Conservation (phyloP, 2,113 vertebrate species). For the Phylloscopus whistleri region DNA sequence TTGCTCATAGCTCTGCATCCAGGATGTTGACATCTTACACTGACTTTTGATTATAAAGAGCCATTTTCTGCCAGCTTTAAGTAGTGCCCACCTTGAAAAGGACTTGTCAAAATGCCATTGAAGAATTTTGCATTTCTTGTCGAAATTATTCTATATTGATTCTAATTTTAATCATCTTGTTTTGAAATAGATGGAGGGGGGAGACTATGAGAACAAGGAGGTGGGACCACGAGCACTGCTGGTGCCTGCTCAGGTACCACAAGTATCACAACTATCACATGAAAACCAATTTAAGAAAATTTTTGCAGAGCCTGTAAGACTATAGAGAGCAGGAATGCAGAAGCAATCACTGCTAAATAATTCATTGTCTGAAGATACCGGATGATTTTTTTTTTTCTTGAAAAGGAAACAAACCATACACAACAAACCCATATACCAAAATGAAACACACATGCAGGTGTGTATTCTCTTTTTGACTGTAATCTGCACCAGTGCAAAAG, state of each 20-base stretch:
- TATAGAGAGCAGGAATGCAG: not conserved
- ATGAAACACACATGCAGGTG: rapidly evolving
- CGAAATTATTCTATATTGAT: not conserved
- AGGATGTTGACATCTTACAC: not conserved
- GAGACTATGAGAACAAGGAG: not conserved
- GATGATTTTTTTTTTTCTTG: not conserved
- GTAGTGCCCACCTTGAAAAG: not conserved
- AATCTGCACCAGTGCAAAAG: not conserved
- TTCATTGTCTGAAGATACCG: not conserved
- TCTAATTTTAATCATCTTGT: not conserved
- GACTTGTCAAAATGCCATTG: not conserved
- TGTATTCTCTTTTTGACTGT: not conserved
- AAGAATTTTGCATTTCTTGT: not conserved
- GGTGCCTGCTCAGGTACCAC: not conserved
- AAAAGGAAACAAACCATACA: not conserved
- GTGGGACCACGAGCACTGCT: not conserved
- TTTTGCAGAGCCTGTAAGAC: not conserved
- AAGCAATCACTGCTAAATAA: not conserved
- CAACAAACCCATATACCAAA: not conserved
- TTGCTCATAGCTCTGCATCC: not conserved
- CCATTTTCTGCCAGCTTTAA: not conserved
- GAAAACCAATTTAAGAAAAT: not conserved
- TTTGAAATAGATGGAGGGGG: not conserved
- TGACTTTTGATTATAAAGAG: not conserved
- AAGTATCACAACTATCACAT: not conserved